phyloP scores from a whole-genome alignment of 2,113 vertebrate species.

The Canis aureus region DNA sequence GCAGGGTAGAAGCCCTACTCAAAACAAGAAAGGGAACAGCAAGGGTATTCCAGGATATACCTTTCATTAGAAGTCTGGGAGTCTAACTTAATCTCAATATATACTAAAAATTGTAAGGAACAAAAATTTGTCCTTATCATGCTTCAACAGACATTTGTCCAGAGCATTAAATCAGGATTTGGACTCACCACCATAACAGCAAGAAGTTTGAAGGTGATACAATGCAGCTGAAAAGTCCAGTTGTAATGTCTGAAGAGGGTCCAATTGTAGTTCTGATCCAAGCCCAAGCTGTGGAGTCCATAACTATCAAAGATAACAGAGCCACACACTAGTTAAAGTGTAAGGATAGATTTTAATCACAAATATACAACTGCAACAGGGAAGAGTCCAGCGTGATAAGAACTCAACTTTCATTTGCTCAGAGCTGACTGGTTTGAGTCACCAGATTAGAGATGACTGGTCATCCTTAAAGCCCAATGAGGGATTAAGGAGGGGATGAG shows the following conservation, averaged over 20 bases:
- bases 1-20: not conserved
- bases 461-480: not conserved
- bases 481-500: too few relatives aligned
- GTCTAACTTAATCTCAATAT: not conserved
- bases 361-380: too few relatives aligned
- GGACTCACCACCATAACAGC: not conserved
- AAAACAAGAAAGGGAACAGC: not conserved
- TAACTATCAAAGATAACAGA: not conserved
- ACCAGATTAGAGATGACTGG: not conserved
- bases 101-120: not conserved
- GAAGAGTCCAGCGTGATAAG: not conserved
- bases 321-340: not conserved
- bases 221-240: not conserved
- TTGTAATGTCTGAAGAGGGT: fast-evolving
- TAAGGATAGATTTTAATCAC: not conserved
- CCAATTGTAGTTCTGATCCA: not conserved
- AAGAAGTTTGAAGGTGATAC: not conserved
- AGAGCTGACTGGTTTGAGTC: not conserved
- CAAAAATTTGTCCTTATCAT: not conserved
- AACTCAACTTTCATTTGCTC: not conserved
- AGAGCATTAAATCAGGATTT: not conserved
- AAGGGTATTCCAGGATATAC: not conserved
- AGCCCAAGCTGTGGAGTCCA: not conserved
- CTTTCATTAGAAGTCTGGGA: not conserved
- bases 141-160: not conserved